Conservation (phyloP, 2,113 vertebrate species). For the Lamprotornis superbus region DNA sequence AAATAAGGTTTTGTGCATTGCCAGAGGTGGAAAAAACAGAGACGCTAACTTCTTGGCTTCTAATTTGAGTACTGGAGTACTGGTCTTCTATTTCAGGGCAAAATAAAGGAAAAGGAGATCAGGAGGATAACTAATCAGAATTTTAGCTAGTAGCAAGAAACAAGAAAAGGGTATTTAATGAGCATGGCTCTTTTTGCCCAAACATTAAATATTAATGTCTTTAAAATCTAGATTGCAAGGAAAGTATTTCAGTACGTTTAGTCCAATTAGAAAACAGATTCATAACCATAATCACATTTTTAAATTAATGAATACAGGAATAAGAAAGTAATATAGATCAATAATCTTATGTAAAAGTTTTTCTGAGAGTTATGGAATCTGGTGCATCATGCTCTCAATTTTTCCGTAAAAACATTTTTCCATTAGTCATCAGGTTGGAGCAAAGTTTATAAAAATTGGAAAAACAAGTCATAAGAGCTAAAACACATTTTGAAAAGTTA, state of each 20-base stretch:
- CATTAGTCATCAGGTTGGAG: slow-evolving; percentile 36
- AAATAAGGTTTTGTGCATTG: neutral
- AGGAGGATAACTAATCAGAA: neutral
- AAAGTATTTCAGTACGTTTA: neutral
- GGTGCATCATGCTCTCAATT: neutral
- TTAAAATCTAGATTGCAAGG: neutral
- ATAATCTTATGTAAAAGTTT: neutral
- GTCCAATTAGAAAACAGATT: neutral
- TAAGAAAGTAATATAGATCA: neutral
- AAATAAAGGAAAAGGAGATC: neutral
- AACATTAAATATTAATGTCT: neutral
- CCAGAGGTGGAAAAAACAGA: neutral
- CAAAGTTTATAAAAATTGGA: slow-evolving; percentile 23
- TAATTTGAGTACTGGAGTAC: neutral
- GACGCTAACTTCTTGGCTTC: neutral
- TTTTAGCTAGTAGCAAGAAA: neutral
- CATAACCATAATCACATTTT: neutral
- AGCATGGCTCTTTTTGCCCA: neutral
- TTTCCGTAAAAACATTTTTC: slow-evolving; percentile 20
- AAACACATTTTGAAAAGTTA: slow-evolving; percentile 36
- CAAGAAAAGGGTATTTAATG: neutral
- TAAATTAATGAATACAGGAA: neutral
- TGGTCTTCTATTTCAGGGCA: neutral
- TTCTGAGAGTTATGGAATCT: neutral
- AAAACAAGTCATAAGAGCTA: neutral